Percentiles rank a stretch among this genome's conserved stretches.
phyloP scores from a whole-genome alignment of 2,113 vertebrate genomes.

The Mola mola region DNA sequence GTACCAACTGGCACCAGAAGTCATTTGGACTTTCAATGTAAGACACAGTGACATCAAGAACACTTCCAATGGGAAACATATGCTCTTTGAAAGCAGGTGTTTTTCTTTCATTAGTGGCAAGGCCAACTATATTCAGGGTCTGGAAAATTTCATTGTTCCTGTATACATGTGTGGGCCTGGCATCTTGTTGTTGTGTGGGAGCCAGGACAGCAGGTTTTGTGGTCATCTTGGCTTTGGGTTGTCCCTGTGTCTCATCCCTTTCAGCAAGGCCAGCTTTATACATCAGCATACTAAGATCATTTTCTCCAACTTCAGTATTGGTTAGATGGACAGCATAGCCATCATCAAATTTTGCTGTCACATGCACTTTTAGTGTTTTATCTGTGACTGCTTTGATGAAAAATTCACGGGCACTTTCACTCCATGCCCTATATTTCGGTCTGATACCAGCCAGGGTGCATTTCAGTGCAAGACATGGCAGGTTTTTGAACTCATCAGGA shows the following conservation, averaged over 20 bases:
- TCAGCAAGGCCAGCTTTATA: constrained; percentile 79
- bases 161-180: neutral
- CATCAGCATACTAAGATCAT: constrained; percentile 83
- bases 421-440: constrained; percentile 83
- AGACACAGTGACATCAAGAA: constrained; percentile 86
- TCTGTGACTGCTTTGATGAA: constrained; percentile 85
- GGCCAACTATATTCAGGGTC: neutral
- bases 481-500: constrained; percentile 78
- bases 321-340: constrained; percentile 83
- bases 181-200: constrained; percentile 7
- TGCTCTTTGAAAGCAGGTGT: constrained; percentile 66
- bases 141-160: constrained; percentile 5
- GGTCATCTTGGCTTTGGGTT: constrained; percentile 7
- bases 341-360: constrained; percentile 73
- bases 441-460: constrained; percentile 84
- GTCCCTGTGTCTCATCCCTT: constrained; percentile 59
- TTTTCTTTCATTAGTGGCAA: constrained; percentile 21
- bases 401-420: constrained; percentile 77
- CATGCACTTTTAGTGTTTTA: constrained; percentile 81
- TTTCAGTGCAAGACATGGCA: constrained; percentile 85
- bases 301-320: constrained; percentile 80
- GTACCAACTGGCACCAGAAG: constrained; percentile 93
- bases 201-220: neutral
- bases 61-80: constrained; percentile 86
- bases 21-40: constrained; percentile 84